Percentiles rank a stretch among this genome's conserved stretches.
phyloP scores from a whole-genome alignment of 2,888 invertebrate species.

The Hyposoter didymator region DNA sequence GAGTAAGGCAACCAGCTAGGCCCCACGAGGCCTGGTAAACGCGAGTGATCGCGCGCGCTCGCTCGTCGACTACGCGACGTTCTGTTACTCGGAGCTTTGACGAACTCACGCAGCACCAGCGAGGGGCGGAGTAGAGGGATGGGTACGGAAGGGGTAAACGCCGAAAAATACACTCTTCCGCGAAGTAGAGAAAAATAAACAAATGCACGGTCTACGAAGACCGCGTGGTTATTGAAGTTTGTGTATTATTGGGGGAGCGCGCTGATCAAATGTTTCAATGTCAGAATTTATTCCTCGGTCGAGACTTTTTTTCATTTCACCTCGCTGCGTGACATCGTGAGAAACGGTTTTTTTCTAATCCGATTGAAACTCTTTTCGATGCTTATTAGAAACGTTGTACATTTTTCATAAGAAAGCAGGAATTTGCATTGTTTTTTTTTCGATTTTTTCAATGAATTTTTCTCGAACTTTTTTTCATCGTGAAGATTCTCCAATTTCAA shows the following conservation, averaged over 20 bases:
- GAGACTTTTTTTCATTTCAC: not conserved
- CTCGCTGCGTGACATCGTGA: not conserved
- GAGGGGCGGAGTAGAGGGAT: not conserved
- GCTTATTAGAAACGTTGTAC: no score
- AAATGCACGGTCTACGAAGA: not conserved
- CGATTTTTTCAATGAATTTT: not conserved
- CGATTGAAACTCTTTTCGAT: no score
- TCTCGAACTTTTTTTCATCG: not conserved
- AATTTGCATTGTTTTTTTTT: no score
- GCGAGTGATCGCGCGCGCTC: conserved; percentile 43
- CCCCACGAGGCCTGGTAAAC: conserved; percentile 16
- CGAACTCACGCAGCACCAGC: conserved; percentile 8
- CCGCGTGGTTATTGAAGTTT: conserved; percentile 4
- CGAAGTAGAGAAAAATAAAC: not conserved
- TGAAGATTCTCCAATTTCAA: not conserved
- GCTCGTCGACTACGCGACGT: conserved; percentile 37
- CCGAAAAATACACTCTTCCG: not conserved
- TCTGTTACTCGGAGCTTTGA: conserved; percentile 17
- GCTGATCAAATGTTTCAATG: not conserved
- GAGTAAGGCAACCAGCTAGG: not conserved
- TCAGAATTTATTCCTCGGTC: not conserved
- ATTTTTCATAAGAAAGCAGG: no score
- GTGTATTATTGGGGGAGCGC: not conserved
- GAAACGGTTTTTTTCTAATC: not conserved
- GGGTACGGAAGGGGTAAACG: not conserved